These are phyloP conservation scores for Austrolebias charrua DNA, from an alignment of 2,797 vertebrate species.

Conservation along the genomic window DNA sequence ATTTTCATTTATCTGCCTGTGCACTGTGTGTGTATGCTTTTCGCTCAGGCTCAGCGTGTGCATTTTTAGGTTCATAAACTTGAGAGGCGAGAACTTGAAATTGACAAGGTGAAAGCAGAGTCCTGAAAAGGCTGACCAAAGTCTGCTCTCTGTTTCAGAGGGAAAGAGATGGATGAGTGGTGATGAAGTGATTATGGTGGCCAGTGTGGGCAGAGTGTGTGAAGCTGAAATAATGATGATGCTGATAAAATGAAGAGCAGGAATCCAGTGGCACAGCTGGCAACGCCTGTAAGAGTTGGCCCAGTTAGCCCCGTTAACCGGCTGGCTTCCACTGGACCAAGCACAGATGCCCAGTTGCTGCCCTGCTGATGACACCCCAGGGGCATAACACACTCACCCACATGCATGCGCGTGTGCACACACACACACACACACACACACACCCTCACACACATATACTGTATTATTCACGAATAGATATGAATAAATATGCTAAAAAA, in stretches of 20 bases:
- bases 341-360: conserved; percentile 85
- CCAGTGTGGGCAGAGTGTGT: conserved; percentile 46
- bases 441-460: not conserved
- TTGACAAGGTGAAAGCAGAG: no score
- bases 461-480: not conserved
- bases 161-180: conserved; percentile 17
- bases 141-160: not conserved
- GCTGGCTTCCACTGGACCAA: conserved; percentile 80
- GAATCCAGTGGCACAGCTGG: conserved; percentile 80
- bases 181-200: conserved; percentile 32
- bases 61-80: no score
- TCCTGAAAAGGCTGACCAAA: no score
- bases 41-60: no score
- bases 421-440: conserved; percentile 4
- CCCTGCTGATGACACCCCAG: conserved; percentile 78
- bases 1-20: no score
- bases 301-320: conserved; percentile 73
- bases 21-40: no score
- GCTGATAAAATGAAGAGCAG: conserved; percentile 64
- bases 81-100: no score
- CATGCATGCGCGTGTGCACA: conserved; percentile 21
- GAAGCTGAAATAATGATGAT: conserved; percentile 79
- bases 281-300: conserved; percentile 70
- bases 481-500: no score
- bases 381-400: conserved; percentile 55